phyloP scores from a whole-genome alignment of 1,140 invertebrate species.

The Drosophila rhopaloa region DNA sequence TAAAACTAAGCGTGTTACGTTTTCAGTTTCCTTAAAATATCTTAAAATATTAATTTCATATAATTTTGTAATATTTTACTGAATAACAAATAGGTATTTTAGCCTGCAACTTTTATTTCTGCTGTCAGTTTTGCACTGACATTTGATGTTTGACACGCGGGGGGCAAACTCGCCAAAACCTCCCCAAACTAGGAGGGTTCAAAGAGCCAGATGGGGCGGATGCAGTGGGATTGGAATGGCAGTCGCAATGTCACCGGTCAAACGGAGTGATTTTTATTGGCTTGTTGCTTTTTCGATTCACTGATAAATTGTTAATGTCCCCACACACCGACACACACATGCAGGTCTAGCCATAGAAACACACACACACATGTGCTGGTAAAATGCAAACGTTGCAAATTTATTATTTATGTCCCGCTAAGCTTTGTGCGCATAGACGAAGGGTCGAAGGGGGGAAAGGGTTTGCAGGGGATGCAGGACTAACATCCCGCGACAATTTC shows the following conservation, averaged over 20 bases:
- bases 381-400: slow-evolving; percentile 77
- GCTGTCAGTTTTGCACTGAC: slow-evolving; percentile 65
- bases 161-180: slow-evolving; percentile 11
- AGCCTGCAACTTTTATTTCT: slow-evolving; percentile 2
- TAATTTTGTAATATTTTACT: too few relatives aligned
- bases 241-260: slow-evolving; percentile 67
- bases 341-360: slow-evolving; percentile 39
- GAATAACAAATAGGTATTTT: too few relatives aligned
- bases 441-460: background rate
- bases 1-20: too few relatives aligned
- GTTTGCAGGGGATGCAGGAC: background rate
- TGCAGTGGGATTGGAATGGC: slow-evolving; percentile 5
- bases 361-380: slow-evolving; percentile 34
- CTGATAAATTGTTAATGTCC: slow-evolving; percentile 79
- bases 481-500: slow-evolving; percentile 36
- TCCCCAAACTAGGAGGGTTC: background rate
- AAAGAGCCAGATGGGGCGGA: background rate
- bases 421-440: slow-evolving; percentile 64
- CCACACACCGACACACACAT: slow-evolving; percentile 13
- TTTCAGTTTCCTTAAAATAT: too few relatives aligned
- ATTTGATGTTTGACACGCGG: slow-evolving; percentile 61
- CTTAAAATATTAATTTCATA: too few relatives aligned
- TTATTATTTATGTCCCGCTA: slow-evolving; percentile 79
- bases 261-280: slow-evolving; percentile 80
- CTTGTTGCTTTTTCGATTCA: slow-evolving; percentile 78